Conservation (phyloP, 1,140 invertebrate genomes). For the Leptopilina boulardi region DNA sequence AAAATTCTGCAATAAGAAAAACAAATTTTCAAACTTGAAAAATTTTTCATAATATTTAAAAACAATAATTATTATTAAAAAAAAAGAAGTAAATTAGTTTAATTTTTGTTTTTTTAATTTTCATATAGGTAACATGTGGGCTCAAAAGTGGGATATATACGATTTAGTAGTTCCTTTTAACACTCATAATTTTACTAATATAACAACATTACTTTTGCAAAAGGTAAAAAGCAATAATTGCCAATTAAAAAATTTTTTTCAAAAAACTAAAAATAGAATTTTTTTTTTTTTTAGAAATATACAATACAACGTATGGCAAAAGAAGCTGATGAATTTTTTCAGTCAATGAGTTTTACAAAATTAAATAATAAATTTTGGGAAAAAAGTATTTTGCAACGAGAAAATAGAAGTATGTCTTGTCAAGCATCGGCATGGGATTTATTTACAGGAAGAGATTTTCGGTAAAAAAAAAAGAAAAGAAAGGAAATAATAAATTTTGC, state of each 20-base stretch:
- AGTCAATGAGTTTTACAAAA: slow-evolving; percentile 87
- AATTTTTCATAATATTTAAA: too few relatives aligned
- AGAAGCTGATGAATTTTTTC: slow-evolving; percentile 89
- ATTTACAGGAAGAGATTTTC: slow-evolving; percentile 89
- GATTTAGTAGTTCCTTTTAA: slow-evolving; percentile 90
- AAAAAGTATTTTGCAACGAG: slow-evolving; percentile 84
- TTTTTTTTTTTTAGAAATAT: slow-evolving; percentile 80
- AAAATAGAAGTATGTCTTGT: slow-evolving; percentile 85
- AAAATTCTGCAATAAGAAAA: too few relatives aligned
- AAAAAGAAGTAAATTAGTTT: too few relatives aligned
- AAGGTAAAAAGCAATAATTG: slow-evolving; percentile 78
- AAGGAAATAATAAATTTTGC: too few relatives aligned
- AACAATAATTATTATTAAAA: too few relatives aligned
- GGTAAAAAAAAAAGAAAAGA: slow-evolving; percentile 67
- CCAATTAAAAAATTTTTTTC: slow-evolving; percentile 18
- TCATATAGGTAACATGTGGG: slow-evolving; percentile 90
- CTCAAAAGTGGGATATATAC: slow-evolving; percentile 91
- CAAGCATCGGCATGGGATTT: slow-evolving; percentile 96
- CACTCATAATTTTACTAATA: slow-evolving; percentile 89
- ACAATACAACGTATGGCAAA: slow-evolving; percentile 87
- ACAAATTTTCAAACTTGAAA: too few relatives aligned
- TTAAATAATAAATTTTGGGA: slow-evolving; percentile 89
- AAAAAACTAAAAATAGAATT: slow-evolving; percentile 36
- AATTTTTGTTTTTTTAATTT: too few relatives aligned
- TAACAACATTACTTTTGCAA: slow-evolving; percentile 87